Evolutionary conservation across 2,888 invertebrate species (phyloP), one percentile per base, ranked within the genome.

Genomic region (Lymantria dispar): DNA sequence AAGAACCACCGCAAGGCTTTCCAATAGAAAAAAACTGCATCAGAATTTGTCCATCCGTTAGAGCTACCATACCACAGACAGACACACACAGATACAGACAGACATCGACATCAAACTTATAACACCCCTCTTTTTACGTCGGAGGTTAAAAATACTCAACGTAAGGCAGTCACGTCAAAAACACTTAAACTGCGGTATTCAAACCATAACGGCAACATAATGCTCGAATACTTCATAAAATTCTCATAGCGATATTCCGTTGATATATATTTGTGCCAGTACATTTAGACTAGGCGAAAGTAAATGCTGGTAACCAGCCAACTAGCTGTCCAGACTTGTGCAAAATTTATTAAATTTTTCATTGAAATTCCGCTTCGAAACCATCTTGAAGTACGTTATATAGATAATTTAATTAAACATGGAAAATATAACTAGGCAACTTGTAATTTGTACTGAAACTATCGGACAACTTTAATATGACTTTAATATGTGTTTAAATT

Each of bases 281-380:
- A 52, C 43, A 53, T 53, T 33, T 52, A 51, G 49, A 45, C 50
- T 52, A 56, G 50, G 54, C 47, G 54, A 50, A 65, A 56, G 53
- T 55, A 56, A 57, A 44, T 11, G 52, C 57, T 64, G 62, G 64
- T 65, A 53, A 50, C 46, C 45, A 36, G 64, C 64, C 64, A 64
- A 64, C 50, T 48, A 38, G 15, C 54, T 52, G 53, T 46, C 47
- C 48, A 50, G 43, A 40, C 45, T 48, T 33, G 39, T 49, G 40
- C 41, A 46, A 45, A 47, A 50, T 45, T 50, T 43, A 50, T 43
- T 47, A 49, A 51, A 44, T 44, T 51, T 51, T 47, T 44, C 44
- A 43, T 51, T 51, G 42, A 50, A 50, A 42, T 41, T 29, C 8
- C 29, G 10, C n/a, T 41, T 29, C 3, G 12, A 10, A 8, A 9